Evolutionary conservation across 2,888 invertebrate species (phyloP).

Genomic region (Zeuzera pyrina): DNA sequence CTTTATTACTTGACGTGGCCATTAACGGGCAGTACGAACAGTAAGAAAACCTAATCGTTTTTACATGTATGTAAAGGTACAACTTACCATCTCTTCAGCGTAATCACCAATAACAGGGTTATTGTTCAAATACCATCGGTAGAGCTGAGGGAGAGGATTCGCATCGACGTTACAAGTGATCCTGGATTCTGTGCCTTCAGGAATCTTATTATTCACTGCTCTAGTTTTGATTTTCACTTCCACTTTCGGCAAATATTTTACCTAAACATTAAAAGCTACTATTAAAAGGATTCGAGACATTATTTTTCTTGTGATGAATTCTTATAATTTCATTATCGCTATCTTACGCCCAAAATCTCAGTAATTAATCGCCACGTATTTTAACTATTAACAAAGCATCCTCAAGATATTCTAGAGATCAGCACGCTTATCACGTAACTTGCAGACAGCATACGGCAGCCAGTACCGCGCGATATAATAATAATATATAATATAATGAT

Average conservation of each 20-base stretch:
- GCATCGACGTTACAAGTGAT: slow-evolving; percentile 85
- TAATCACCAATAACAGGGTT: slow-evolving; percentile 87
- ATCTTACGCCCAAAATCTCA: neutral
- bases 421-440: too few relatives aligned
- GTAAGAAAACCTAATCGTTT: neutral
- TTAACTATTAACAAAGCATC: too few relatives aligned
- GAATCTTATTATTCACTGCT: slow-evolving; percentile 28
- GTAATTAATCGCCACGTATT: too few relatives aligned
- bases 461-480: too few relatives aligned
- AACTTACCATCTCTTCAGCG: slow-evolving; percentile 82
- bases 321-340: neutral
- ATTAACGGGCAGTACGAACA: too few relatives aligned
- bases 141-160: slow-evolving; percentile 87
- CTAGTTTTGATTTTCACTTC: slow-evolving; percentile 65
- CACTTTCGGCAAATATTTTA: slow-evolving; percentile 92
- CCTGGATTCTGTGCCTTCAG: slow-evolving; percentile 49
- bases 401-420: too few relatives aligned
- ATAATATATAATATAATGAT: too few relatives aligned
- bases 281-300: neutral
- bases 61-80: neutral
- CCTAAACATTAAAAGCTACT: slow-evolving; percentile 60
- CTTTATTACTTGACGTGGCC: too few relatives aligned
- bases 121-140: slow-evolving; percentile 91
- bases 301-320: neutral
- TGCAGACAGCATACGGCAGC: too few relatives aligned